These are phyloP conservation scores for Pseudochirops cupreus DNA, from an alignment of 2,797 vertebrate species.

Conservation along the genomic window DNA sequence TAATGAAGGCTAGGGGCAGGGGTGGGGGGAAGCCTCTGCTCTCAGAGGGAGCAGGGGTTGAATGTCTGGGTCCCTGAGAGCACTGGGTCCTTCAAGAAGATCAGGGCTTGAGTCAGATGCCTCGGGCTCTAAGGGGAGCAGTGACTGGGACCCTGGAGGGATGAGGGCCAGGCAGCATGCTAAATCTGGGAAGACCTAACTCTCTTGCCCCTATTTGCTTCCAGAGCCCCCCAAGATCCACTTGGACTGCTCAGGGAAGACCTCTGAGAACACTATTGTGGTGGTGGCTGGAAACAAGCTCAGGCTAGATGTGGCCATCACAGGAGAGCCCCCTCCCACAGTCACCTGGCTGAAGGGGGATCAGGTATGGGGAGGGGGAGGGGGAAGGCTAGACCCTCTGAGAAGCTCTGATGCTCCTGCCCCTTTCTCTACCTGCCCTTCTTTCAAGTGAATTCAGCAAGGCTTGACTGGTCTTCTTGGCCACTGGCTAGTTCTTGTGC, in stretches of 20 bases:
- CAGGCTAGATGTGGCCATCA: constrained; percentile 91
- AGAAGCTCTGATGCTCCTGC: not conserved
- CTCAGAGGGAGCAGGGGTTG: not conserved
- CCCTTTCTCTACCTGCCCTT: no score
- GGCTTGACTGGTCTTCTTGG: no score
- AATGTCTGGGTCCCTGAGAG: not conserved
- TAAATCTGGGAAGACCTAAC: not conserved
- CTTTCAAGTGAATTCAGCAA: no score
- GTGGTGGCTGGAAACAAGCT: constrained; percentile 96
- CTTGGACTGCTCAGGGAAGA: constrained; percentile 90
- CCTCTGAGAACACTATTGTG: constrained; percentile 88
- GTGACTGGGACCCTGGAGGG: no score
- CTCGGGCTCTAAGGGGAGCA: not conserved
- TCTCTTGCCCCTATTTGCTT: not conserved
- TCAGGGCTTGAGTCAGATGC: not conserved
- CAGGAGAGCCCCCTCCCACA: constrained; percentile 92
- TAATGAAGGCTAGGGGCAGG: not conserved
- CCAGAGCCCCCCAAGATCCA: constrained; percentile 95
- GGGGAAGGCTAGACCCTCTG: rapidly evolving
- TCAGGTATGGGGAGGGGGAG: constrained; percentile 73
- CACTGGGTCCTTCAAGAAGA: not conserved
- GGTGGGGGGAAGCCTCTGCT: not conserved
- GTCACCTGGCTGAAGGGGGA: constrained; percentile 90
- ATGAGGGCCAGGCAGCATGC: not conserved
- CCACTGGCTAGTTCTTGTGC: no score